Conservation (phyloP, 2,797 vertebrate species). For the Cheirogaleus major region DNA sequence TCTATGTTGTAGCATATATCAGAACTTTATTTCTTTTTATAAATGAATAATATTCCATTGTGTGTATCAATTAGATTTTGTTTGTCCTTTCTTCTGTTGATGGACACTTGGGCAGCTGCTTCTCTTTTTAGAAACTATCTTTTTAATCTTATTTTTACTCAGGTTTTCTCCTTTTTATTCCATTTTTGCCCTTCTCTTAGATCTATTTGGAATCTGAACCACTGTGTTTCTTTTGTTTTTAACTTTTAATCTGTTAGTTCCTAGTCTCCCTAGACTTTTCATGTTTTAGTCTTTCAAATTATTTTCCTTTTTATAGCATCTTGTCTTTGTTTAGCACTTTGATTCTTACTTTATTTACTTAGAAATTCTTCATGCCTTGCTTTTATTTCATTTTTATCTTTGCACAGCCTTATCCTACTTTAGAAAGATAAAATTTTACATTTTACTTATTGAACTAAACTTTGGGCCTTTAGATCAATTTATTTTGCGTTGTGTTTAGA, state of each 20-base stretch:
- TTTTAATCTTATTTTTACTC: conserved; percentile 19
- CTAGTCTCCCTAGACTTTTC: neutral
- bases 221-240: neutral
- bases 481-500: conserved; percentile 29
- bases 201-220: neutral
- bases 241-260: neutral
- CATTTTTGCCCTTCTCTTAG: neutral
- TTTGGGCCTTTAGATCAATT: conserved; percentile 28
- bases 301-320: conserved; percentile 25
- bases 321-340: conserved; percentile 2
- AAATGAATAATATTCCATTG: neutral
- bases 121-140: neutral
- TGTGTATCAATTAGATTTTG: neutral
- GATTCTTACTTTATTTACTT: neutral
- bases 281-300: conserved; percentile 17
- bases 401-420: neutral
- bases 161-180: neutral
- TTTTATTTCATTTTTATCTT: neutral
- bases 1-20: neutral
- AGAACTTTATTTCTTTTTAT: conserved; percentile 11
- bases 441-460: neutral
- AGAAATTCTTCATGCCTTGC: neutral
- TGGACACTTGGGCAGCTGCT: neutral
- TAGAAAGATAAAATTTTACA: neutral
- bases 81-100: neutral